Base-by-base conservation (phyloP, 2,888 invertebrate genomes). In the Ichneumoninae sp. region DNA sequence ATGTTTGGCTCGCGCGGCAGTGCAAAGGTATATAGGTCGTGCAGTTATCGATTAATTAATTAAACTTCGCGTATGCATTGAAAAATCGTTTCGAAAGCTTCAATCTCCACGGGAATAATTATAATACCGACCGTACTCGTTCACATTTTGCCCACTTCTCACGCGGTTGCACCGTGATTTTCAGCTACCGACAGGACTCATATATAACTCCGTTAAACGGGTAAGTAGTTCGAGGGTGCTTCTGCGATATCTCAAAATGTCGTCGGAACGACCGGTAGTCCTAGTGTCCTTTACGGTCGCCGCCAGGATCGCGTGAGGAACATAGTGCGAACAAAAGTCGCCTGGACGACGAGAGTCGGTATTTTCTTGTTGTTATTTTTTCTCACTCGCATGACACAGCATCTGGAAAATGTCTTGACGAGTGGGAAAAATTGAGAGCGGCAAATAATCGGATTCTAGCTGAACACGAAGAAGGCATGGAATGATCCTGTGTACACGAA, bases 321-420 rank as follows among this genome's bases (percentile, higher is more conserved):
- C 76, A 22, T 1, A 50, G 40, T 22, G 54, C 66, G 54, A 76
- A 76, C 66, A 40, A 66, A 66, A 66, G n/a, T 66, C 54, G 40
- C 50, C 66, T 16, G 54, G 26, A 76, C 76, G 30, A 62, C 33
- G n/a, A 16, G 33, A 26, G 22, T 10, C n/a, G 4, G 3, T 57
- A 13, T 57, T 22, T 57, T 22, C 26, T 70, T 50, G 19, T 26
- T 57, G 54, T 78, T 79, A 65, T 79, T 26, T 26, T 26, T 54
- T 52, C 22, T 26, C 75, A 40, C n/a, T 80, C 87, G 85, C 82
- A 83, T 68, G 79, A 78, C 47, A 54, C 52, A 71, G 75, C 86
- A 88, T 89, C 88, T 89, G 89, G 87, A 85, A 87, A 88, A 86
- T 82, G 84, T 82, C 65, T 77, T 16, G 26, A 40, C 22, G 54